Conservation (phyloP, 2,888 invertebrate species). For the Timema cristinae region DNA sequence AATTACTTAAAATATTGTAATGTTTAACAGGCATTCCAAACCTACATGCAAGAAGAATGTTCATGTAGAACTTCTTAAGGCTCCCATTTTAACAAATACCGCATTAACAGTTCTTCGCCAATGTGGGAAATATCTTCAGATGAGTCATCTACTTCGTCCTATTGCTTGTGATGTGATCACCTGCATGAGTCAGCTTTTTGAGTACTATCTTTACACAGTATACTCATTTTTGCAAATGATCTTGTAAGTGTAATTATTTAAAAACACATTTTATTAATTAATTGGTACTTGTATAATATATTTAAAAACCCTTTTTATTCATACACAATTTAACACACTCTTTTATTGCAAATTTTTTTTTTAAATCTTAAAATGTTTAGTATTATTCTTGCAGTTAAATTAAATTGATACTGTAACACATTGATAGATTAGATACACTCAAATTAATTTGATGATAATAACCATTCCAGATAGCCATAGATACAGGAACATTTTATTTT, state of each 20-base stretch:
- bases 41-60: slow-evolving; percentile 14
- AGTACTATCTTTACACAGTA: slow-evolving; percentile 88
- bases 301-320: background rate
- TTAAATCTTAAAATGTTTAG: too few species aligned
- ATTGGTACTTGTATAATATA: background rate
- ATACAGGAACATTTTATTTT: too few species aligned
- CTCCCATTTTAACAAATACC: slow-evolving; percentile 82
- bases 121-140: slow-evolving; percentile 88
- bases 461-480: too few species aligned
- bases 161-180: slow-evolving; percentile 89
- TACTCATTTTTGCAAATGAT: slow-evolving; percentile 81
- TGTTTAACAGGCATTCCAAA: slow-evolving; percentile 13
- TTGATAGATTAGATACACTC: too few species aligned
- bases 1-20: too few species aligned
- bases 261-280: slow-evolving; percentile 1
- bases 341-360: too few species aligned
- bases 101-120: slow-evolving; percentile 84
- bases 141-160: slow-evolving; percentile 82
- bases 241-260: slow-evolving; percentile 49
- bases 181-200: slow-evolving; percentile 87
- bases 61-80: slow-evolving; percentile 30
- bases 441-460: too few species aligned
- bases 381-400: too few species aligned
- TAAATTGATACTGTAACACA: too few species aligned
- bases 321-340: background rate